These are phyloP conservation scores for Mesocricetus auratus DNA, from an alignment of 2,113 vertebrate species.

Conservation along the genomic window DNA sequence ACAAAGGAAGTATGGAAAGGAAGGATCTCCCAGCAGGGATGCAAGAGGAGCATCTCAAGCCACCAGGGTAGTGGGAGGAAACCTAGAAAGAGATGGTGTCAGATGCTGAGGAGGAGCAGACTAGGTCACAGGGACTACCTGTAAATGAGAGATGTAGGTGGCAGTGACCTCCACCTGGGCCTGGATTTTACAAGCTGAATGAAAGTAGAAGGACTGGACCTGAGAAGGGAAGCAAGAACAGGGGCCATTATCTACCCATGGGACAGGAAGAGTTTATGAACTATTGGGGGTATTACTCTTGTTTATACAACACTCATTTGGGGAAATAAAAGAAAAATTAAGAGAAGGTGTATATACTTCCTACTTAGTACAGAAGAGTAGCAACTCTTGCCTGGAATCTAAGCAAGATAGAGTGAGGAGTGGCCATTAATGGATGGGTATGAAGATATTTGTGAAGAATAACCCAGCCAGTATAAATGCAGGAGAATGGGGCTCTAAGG, in stretches of 20 bases:
- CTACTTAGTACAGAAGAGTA: not conserved
- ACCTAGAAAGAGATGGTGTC: not conserved
- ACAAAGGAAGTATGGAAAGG: not conserved
- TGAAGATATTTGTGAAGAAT: not conserved
- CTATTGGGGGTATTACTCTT: too few relatives aligned
- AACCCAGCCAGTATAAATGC: conserved; percentile 1
- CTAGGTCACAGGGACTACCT: not conserved
- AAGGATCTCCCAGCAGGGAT: not conserved
- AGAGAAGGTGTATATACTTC: not conserved
- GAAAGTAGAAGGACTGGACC: not conserved
- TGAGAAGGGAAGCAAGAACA: not conserved
- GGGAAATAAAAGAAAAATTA: not conserved
- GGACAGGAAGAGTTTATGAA: not conserved
- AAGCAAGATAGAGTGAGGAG: not conserved
- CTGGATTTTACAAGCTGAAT: too few relatives aligned
- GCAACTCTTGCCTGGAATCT: not conserved
- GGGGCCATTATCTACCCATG: not conserved
- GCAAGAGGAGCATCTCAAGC: not conserved
- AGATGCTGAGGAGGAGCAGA: not conserved
- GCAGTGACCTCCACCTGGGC: too few relatives aligned
- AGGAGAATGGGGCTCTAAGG: not conserved
- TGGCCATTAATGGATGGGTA: not conserved
- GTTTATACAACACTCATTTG: not conserved
- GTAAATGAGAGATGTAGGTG: not conserved
- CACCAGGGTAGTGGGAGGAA: not conserved